phyloP scores from a whole-genome alignment of 37 sponge, comb jelly and placozoan species.

The Halichondria panicea region DNA sequence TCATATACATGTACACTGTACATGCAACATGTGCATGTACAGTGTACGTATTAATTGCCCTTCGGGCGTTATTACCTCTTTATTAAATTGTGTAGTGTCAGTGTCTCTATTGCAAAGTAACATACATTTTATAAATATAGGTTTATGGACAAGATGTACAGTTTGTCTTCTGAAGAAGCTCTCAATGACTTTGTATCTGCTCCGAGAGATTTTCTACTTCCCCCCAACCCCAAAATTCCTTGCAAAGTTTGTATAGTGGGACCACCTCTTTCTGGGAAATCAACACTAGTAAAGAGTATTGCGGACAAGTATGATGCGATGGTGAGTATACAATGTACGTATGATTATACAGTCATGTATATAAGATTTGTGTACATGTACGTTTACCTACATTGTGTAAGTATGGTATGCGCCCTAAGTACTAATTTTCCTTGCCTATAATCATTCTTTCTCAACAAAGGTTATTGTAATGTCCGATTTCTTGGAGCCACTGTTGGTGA shows the following conservation, averaged over 20 bases:
- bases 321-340: conserved; percentile 26
- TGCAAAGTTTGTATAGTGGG: conserved; percentile 92
- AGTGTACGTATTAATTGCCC: too few species aligned
- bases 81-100: not conserved
- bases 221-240: conserved; percentile 87
- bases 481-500: conserved; percentile 48
- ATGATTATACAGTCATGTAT: not conserved
- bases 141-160: conserved; percentile 93
- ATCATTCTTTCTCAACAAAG: not conserved
- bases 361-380: not conserved
- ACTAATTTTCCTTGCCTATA: not conserved
- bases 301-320: conserved; percentile 84
- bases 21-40: too few species aligned
- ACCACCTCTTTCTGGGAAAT: conserved; percentile 88
- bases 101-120: too few species aligned
- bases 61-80: too few species aligned
- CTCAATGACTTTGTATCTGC: conserved; percentile 67
- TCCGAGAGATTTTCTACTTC: conserved; percentile 83
- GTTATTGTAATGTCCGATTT: conserved; percentile 57
- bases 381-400: not conserved
- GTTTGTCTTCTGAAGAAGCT: conserved; percentile 88
- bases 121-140: too few species aligned
- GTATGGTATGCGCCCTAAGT: not conserved
- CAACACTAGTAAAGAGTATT: conserved; percentile 62
- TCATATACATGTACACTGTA: too few species aligned